Conservation (phyloP, 2,797 vertebrate genomes). For the Chelonia mydas region DNA sequence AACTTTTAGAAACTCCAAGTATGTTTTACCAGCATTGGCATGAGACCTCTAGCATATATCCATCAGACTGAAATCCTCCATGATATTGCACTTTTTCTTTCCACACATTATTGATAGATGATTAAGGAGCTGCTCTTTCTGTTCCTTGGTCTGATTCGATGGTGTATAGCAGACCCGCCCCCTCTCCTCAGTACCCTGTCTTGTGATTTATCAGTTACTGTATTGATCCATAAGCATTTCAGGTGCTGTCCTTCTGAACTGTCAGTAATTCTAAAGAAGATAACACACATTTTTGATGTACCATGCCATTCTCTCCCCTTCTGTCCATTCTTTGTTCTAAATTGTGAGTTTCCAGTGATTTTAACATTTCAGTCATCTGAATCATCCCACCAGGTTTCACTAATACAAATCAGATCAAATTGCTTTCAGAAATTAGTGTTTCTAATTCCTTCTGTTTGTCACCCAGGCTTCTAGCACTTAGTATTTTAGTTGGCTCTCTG, state of each 20-base stretch:
- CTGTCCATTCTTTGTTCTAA: not conserved
- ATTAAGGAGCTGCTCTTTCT: not conserved
- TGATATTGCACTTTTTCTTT: not conserved
- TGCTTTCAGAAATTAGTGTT: fast-evolving
- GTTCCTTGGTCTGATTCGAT: not conserved
- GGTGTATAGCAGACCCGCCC: not conserved
- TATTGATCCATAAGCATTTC: not conserved
- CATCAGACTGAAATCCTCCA: not conserved
- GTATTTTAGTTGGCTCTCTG: not conserved
- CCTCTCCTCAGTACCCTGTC: not conserved
- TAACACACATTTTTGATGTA: slow-evolving; percentile 39
- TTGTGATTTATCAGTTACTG: not conserved
- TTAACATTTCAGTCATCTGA: not conserved
- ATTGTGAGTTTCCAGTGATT: slow-evolving; percentile 23
- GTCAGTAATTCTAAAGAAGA: not conserved
- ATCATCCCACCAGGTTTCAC: not conserved
- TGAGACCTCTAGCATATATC: not conserved
- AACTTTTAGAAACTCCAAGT: slow-evolving; percentile 38
- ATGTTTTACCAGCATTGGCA: not conserved
- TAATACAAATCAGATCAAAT: not conserved
- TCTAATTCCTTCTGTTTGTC: fast-evolving
- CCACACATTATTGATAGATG: not conserved
- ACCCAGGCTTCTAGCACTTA: not conserved
- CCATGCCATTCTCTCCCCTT: slow-evolving; percentile 27
- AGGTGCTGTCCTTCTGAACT: not conserved